Conservation (phyloP, 2,113 vertebrate species). For the Phalacrocorax pelagicus region DNA sequence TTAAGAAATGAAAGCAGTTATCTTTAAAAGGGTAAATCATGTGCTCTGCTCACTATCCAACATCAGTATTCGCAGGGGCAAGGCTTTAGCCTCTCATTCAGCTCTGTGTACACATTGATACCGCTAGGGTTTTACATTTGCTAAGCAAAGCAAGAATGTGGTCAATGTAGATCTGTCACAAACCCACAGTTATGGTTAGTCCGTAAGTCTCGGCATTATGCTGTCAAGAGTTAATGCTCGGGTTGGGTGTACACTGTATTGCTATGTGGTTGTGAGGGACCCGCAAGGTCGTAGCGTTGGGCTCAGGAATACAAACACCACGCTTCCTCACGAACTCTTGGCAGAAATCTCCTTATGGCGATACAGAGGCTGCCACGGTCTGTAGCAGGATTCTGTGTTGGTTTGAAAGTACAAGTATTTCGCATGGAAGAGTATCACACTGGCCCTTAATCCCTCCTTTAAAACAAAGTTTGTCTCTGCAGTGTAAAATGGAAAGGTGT, state of each 20-base stretch:
- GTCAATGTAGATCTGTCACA: background rate
- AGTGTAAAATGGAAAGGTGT: background rate
- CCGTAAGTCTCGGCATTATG: fast-evolving
- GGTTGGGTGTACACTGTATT: background rate
- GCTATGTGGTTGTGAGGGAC: background rate
- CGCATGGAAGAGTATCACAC: background rate
- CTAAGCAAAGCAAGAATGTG: background rate
- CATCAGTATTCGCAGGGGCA: background rate
- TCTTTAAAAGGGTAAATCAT: background rate
- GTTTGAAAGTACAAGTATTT: background rate
- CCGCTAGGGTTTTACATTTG: background rate
- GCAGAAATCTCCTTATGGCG: background rate
- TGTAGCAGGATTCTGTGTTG: background rate
- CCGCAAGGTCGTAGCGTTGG: fast-evolving
- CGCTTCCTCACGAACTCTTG: background rate
- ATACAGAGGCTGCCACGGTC: background rate
- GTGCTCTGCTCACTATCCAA: background rate
- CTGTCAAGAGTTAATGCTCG: background rate
- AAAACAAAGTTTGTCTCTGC: background rate
- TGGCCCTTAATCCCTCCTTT: background rate
- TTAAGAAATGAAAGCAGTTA: background rate
- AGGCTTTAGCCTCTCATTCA: background rate
- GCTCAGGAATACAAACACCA: background rate
- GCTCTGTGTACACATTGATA: background rate
- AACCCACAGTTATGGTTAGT: background rate